Base-by-base conservation (phyloP, 2,113 vertebrate species). In the Hypocryptadius cinnamomeus region DNA sequence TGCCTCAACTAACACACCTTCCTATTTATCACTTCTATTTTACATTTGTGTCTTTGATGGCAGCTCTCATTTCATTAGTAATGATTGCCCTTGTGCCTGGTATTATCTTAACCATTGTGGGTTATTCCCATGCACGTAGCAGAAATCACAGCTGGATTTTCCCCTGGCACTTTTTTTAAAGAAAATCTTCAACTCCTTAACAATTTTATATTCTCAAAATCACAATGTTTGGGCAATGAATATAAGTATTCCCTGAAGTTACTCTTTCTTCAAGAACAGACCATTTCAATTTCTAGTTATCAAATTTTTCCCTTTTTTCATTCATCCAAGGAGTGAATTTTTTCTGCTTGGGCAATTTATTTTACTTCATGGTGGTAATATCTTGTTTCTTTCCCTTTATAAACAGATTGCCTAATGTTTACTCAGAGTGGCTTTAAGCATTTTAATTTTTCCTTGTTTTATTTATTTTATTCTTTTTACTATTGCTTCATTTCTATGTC, bases 271-370 rank as follows among this genome's bases (percentile, higher is more conserved):
- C 33, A 66, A 79, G 30, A 87, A 24, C 40, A 87, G 23, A 73
- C 3, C 4, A 45, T 85, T 93, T 85, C 40, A 48, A 27, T 72
- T 87, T 72, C 40, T n/a, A 57, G 37, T 72, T 92, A 87, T 69
- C n/a, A 25, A 82, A 54, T 72, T 81, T 15, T 87, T 82, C 19
- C 10, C 22, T 39, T 84, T 89, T 80, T 53, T 54, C 31, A 33
- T 64, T 45, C 31, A 87, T 77, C 28, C 23, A 82, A 89, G 27
- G 25, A 87, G 14, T 77, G 65, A 72, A 40, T 81, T 85, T 91
- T 39, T 95, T 85, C 89, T 91, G n/a, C 31, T 85, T 72, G 80
- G 18, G 37, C 73, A 89, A 81, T 94, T 87, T 79, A 72, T 92
- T 95, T 94, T 83, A 65, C 42, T 85, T 81, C 87, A 77, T 77